Evolutionary conservation across 2,113 vertebrate species (phyloP).

Genomic region (Pimephales promelas): DNA sequence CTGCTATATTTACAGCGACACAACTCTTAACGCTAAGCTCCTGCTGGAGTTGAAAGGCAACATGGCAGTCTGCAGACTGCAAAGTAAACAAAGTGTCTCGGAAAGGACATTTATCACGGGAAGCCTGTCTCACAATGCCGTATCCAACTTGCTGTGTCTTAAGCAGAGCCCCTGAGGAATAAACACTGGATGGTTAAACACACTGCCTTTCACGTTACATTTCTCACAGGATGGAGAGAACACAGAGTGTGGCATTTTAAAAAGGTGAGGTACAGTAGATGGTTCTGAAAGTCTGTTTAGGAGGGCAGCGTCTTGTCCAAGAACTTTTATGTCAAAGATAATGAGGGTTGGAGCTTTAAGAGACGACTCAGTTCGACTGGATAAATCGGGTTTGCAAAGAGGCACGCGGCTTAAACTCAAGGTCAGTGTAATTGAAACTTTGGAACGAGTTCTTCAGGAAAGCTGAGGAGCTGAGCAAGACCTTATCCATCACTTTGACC

Average conservation of each 20-base stretch:
- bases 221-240: background rate
- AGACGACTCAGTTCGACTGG: constrained; percentile 43
- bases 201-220: background rate
- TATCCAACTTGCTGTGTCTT: background rate
- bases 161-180: constrained; percentile 4
- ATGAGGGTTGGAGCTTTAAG: constrained; percentile 43
- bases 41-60: constrained; percentile 7
- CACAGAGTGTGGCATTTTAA: background rate
- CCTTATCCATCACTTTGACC: constrained; percentile 56
- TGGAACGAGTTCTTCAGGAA: constrained; percentile 28
- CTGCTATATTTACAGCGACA: constrained; percentile 1
- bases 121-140: background rate
- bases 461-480: constrained; percentile 31
- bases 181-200: constrained; percentile 16
- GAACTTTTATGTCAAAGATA: constrained; percentile 27
- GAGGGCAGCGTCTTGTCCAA: background rate
- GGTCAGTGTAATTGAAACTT: constrained; percentile 59
- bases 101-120: constrained; percentile 2
- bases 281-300: background rate
- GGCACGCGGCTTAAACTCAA: constrained; percentile 26
- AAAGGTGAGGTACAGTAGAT: background rate
- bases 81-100: background rate
- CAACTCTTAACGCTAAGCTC: background rate
- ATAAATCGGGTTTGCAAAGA: constrained; percentile 42
- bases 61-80: constrained; percentile 21